Conservation (phyloP, 2,888 invertebrate species). For the Conops quadrifasciatus region DNA sequence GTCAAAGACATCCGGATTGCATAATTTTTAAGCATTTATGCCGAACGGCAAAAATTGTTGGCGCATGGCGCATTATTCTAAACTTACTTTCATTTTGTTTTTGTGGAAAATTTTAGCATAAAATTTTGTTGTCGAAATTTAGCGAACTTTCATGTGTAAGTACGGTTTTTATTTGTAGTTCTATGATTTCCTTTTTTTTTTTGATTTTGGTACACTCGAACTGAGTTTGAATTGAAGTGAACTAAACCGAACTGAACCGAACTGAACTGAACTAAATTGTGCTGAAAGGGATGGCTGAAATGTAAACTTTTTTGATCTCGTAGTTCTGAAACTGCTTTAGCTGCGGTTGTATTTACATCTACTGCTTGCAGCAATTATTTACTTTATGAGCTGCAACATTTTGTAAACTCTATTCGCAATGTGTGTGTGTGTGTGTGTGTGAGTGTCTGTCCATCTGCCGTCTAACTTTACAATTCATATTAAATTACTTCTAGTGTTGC, state of each 20-base stretch:
- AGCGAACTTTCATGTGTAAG: too few species aligned
- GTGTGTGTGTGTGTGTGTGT: slow-evolving; percentile 1
- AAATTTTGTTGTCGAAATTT: too few species aligned
- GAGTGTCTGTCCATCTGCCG: background rate
- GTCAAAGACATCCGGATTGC: too few species aligned
- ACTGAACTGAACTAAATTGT: too few species aligned
- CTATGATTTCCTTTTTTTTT: background rate
- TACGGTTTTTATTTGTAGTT: background rate
- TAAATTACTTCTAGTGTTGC: background rate
- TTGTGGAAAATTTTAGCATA: too few species aligned
- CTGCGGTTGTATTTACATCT: background rate
- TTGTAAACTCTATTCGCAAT: background rate
- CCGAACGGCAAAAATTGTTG: too few species aligned
- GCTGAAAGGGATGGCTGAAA: too few species aligned
- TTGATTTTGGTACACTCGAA: background rate
- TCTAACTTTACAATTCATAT: background rate
- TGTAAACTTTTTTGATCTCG: too few species aligned
- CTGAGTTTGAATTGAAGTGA: background rate
- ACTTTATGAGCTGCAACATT: slow-evolving; percentile 2
- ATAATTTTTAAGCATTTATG: too few species aligned
- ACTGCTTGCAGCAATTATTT: slow-evolving; percentile 15
- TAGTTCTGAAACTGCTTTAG: background rate
- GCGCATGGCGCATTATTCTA: too few species aligned
- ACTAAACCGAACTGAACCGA: too few species aligned
- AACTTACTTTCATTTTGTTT: too few species aligned